Base-by-base conservation (phyloP, 1,140 invertebrate genomes). In the Globodera rostochiensis region DNA sequence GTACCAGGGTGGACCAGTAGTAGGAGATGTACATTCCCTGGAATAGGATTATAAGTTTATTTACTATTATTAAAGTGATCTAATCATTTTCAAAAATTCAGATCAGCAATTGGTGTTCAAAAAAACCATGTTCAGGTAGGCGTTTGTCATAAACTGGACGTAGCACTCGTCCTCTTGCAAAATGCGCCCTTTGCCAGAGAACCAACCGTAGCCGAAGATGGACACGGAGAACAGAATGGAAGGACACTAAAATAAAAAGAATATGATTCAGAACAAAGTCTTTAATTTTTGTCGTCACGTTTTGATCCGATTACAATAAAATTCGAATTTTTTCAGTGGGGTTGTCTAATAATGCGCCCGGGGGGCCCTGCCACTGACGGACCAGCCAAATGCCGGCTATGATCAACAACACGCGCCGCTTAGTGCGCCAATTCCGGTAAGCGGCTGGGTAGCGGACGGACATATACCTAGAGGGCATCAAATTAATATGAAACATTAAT, bases 171-270 rank as follows among this genome's bases (percentile, higher is more conserved):
- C 94, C 0, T 94, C 94, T 80, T 93, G 91, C 25, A 98, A 91
- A 87, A 97, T 95, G 79, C 96, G 91, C 57, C 88, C 89, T 87
- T 94, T 94, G 3, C 96, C 97, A 53, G 96, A 94, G 88, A 98
- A 98, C 90, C 96, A 95, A 90, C 98, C 96, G 96, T 98, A 99
- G 49, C 97, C 97, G 88, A 99, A 98, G 83, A 99, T 98, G 77
- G 95, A 96, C 77, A 96, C 96, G 90, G 99, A 99, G 91, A 99
- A 99, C 5, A 99, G 91, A 19, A 98, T 91, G 1, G 95, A 94
- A 6, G 98, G 97, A 80, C 99, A 94, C 86, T 87, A 64, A 15
- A 85, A 83, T 7, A 50, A 8, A 21, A 67, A 64, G 1, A 36
- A 36, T 36, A 36, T 36, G 36, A 36, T 36, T 36, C 36, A 2